Percentiles rank a stretch among this genome's conserved stretches.
phyloP scores from a whole-genome alignment of 2,797 vertebrate species.

The Thripadectes ignobilis region DNA sequence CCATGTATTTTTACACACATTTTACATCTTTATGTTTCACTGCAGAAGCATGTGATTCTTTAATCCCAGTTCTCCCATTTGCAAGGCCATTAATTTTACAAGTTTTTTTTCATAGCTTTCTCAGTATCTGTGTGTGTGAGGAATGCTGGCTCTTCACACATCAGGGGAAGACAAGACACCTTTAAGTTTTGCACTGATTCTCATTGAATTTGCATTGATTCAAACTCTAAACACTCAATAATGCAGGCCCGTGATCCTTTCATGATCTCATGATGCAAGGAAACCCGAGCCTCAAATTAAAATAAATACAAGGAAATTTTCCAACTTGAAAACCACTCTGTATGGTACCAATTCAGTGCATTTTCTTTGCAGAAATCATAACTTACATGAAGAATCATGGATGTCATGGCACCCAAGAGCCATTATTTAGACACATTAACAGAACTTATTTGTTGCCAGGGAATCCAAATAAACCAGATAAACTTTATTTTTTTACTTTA shows the following conservation, averaged over 20 bases:
- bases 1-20: background rate
- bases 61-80: background rate
- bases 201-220: background rate
- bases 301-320: background rate
- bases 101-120: background rate
- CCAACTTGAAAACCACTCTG: background rate
- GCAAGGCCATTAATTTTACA: background rate
- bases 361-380: slow-evolving; percentile 30
- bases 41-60: background rate
- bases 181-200: background rate
- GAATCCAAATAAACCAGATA: background rate
- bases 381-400: background rate
- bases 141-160: background rate
- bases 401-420: background rate
- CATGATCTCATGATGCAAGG: background rate
- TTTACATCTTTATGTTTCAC: background rate
- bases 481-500: background rate
- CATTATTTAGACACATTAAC: slow-evolving; percentile 20
- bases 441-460: background rate
- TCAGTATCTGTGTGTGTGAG: background rate
- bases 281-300: background rate
- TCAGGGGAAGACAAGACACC: background rate
- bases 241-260: background rate
- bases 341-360: background rate
- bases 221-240: background rate